These are phyloP conservation scores for Toxostoma redivivum DNA, from an alignment of 2,113 vertebrate species.

Conservation along the genomic window DNA sequence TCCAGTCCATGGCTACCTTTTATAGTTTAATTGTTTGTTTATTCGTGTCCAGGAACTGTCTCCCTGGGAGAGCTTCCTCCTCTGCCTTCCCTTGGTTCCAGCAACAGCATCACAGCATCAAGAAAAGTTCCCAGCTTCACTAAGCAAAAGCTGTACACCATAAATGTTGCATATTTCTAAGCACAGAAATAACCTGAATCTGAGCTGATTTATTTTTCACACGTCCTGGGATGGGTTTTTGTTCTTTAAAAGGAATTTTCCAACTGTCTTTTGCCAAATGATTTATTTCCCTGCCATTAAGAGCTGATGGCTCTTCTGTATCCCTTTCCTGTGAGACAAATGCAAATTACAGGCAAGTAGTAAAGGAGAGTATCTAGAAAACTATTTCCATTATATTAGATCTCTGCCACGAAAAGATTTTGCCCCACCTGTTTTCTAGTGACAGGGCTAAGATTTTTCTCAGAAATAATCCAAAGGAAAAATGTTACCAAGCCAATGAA, in stretches of 20 bases:
- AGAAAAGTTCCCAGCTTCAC: not conserved
- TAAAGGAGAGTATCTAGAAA: not conserved
- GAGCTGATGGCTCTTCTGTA: not conserved
- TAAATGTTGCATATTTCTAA: not conserved
- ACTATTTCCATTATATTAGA: not conserved
- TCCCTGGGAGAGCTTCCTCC: not conserved
- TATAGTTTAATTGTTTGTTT: not conserved
- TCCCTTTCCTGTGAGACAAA: not conserved
- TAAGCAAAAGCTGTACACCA: not conserved
- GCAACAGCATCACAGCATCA: not conserved
- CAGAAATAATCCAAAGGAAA: not conserved
- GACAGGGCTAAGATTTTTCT: not conserved
- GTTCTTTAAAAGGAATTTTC: not conserved
- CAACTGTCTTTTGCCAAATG: not conserved
- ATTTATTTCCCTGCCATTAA: not conserved
- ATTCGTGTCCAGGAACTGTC: not conserved
- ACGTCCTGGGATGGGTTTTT: not conserved
- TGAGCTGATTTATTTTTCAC: not conserved
- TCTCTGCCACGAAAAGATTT: not conserved
- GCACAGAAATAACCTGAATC: not conserved
- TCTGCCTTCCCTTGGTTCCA: not conserved
- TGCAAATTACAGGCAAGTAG: not conserved
- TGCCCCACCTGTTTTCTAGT: not conserved
- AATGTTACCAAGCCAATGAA: not conserved
- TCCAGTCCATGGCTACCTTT: not conserved